phyloP scores from a whole-genome alignment of 2,797 vertebrate species.

The Poeciliopsis turneri region DNA sequence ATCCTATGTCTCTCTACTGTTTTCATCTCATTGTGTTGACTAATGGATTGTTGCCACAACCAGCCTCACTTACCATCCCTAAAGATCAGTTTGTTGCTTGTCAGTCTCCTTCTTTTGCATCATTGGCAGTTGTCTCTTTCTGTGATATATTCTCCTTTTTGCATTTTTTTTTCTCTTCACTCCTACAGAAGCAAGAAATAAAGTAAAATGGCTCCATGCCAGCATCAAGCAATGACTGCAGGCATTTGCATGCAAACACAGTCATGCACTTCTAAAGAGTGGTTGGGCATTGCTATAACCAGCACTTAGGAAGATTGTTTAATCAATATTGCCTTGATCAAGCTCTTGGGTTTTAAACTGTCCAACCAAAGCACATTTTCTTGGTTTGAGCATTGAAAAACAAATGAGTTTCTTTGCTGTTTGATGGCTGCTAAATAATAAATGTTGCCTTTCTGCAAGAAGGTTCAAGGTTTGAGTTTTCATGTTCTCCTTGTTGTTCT shows the following conservation, averaged over 20 bases:
- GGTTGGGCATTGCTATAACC: slow-evolving; percentile 49
- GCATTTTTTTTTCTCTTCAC: slow-evolving; percentile 17
- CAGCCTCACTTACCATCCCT: slow-evolving; percentile 24
- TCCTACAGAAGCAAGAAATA: slow-evolving; percentile 23
- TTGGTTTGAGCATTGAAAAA: slow-evolving; percentile 17
- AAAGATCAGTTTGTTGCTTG: slow-evolving; percentile 37
- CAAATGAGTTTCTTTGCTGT: slow-evolving; percentile 44
- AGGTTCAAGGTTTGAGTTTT: not conserved
- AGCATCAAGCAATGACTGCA: slow-evolving; percentile 32
- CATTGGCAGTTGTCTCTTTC: slow-evolving; percentile 44
- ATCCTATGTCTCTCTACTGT: slow-evolving; percentile 48
- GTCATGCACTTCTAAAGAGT: slow-evolving; percentile 54
- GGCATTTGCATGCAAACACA: slow-evolving; percentile 45
- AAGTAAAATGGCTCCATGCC: slow-evolving; percentile 44
- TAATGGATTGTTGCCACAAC: slow-evolving; percentile 36
- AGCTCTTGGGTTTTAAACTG: slow-evolving; percentile 52
- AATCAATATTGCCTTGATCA: slow-evolving; percentile 65
- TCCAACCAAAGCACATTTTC: slow-evolving; percentile 26
- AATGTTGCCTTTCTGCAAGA: slow-evolving; percentile 10
- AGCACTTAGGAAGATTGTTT: slow-evolving; percentile 73
- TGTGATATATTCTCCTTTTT: slow-evolving; percentile 21
- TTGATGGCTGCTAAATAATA: slow-evolving; percentile 25
- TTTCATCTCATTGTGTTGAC: slow-evolving; percentile 47
- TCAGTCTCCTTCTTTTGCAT: slow-evolving; percentile 26
- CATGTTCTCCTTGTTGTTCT: not conserved